Base-by-base conservation (phyloP, 2,113 vertebrate species). In the Scopus umbretta region DNA sequence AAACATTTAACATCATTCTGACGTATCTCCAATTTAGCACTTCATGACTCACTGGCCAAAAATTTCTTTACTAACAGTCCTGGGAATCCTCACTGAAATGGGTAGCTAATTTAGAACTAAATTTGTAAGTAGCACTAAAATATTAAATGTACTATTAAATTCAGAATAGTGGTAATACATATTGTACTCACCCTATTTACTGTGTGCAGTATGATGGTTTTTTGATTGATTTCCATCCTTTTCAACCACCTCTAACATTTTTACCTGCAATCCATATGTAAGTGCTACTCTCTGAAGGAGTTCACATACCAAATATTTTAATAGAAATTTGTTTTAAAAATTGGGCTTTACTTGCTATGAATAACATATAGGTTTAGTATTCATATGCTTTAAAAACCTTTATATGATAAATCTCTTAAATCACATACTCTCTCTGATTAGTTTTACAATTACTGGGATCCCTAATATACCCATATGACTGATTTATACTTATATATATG, bases 81-180 rank as follows among this genome's bases (percentile, higher is more conserved):
- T 58, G 43, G n/a, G 42, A 87, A 86, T 11, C 18, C 12, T 79
- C 49, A 55, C 62, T 75, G 80, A 92, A 89, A 71, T 36, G 7
- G 74, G 18, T 25, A 84, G 20, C 26, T 86, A 91, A 94, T 86
- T 88, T 84, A 80, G 45, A 29, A 71, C n/a, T 81, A 59, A 20
- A 62, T 71, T 84, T 91, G 20, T 78, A 80, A 52, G 65, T 67
- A 79, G 8, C 38, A 79, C 32, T 95, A 75, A 81, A 84, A 59
- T 74, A 89, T 71, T 58, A 72, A 82, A 59, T 25, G 13, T 66
- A 32, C n/a, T 72, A 42, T 90, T 85, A 84, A 86, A 95, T 84
- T 86, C 38, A 66, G 50, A 80, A 25, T 66, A 68, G 30, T 52
- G 16, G 16, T 30, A 78, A 86, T 84, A n/a, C 16, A 40, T 81